phyloP scores from a whole-genome alignment of 1,140 invertebrate species.

The Ooceraea biroi region DNA sequence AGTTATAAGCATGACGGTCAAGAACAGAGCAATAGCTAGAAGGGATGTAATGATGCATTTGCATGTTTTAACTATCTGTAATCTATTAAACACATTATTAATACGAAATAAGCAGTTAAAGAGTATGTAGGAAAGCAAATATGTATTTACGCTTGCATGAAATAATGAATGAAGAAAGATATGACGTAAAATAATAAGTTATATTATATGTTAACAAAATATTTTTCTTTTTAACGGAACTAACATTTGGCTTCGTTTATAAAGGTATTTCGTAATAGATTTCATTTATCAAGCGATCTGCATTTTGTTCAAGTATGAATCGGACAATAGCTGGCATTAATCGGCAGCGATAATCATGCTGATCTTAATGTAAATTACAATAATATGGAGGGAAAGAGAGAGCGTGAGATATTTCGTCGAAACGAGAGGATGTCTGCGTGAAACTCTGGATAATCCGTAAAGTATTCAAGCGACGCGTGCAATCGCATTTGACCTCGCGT shows the following conservation, averaged over 20 bases:
- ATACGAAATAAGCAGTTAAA: not conserved
- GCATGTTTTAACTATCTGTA: not conserved
- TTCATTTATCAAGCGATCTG: not conserved
- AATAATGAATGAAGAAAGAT: too few relatives aligned
- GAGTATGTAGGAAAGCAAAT: not conserved
- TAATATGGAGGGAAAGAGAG: not conserved
- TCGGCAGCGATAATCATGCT: conserved; percentile 1
- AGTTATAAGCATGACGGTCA: not conserved
- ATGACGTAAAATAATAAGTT: too few relatives aligned
- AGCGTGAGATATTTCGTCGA: not conserved
- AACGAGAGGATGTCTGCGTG: conserved; percentile 10
- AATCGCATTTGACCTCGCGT: not conserved
- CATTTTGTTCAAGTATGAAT: not conserved
- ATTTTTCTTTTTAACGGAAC: not conserved
- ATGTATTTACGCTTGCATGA: too few relatives aligned
- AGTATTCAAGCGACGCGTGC: not conserved
- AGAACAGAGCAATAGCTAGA: not conserved
- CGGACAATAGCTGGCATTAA: not conserved
- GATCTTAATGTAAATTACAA: not conserved
- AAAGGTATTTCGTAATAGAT: not conserved
- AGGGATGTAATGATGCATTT: not conserved
- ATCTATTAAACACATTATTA: not conserved
- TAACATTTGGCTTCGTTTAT: not conserved
- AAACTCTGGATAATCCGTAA: conserved; percentile 6
- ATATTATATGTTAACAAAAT: not conserved